Base-by-base conservation (phyloP, 2,113 vertebrate genomes). In the Charadrius vociferus region DNA sequence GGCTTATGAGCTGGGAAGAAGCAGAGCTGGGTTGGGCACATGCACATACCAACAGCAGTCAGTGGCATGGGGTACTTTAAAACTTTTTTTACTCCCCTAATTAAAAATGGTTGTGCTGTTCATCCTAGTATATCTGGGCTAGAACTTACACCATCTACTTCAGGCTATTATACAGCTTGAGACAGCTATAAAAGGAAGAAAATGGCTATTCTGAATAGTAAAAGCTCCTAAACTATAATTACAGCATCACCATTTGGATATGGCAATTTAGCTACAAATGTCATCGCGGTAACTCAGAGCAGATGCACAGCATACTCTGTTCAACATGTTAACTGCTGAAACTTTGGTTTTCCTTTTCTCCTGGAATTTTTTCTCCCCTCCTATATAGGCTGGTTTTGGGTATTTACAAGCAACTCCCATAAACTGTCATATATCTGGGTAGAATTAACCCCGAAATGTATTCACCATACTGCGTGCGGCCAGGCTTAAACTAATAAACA, bases 401-500 rank as follows among this genome's bases (percentile, higher is more conserved):
- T 77, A 16, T 70, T 78, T 72, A 61, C 36, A 68, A 43, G 21
- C 52, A 72, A 7, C 5, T 84, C 24, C 49, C 29, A 7, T 7
- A 30, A 77, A 39, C 27, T 66, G 45, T 37, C 34, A 16, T 4
- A n/a, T 3, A 20, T 12, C 30, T 23, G 19, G 23, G 52, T 27
- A 59, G 56, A 67, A 52, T 12, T n/a, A 81, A 53, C 26, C 24
- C n/a, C 9, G 7, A 14, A 32, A 19, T 10, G 43, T 39, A 7
- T 27, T 82, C 15, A 19, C 52, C 13, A 3, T 12, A 10, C 32
- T 63, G 65, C 0, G 0, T 13, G 20, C 43, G 78, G 63, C 71
- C 56, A 80, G 43, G 63, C 73, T 91, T 73, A 70, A 73, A 58
- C n/a, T 71, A 56, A 65, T 36, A 50, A 47, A 37, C 3, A 22